Conservation (phyloP, 1,140 invertebrate species). For the Choristoneura fumiferana region DNA sequence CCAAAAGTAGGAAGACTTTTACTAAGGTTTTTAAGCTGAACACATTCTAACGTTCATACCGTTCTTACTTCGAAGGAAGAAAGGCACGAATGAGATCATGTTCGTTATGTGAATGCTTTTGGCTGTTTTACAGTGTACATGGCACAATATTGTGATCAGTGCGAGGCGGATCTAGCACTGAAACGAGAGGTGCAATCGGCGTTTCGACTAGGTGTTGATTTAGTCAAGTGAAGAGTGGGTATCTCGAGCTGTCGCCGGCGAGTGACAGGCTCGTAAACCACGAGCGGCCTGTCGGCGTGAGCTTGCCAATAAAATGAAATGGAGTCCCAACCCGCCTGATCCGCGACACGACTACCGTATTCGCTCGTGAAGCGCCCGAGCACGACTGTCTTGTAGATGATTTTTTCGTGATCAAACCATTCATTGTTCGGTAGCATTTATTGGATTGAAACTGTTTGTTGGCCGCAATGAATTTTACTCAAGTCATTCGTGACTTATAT, state of each 20-base stretch:
- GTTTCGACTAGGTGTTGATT: not conserved
- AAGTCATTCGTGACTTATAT: constrained; percentile 15
- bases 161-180: too few species aligned
- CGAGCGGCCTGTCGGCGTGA: constrained; percentile 1
- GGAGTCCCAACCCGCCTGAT: constrained; percentile 26
- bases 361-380: constrained; percentile 53
- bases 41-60: too few species aligned
- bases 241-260: constrained; percentile 7
- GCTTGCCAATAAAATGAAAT: constrained; percentile 21
- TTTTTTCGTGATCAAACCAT: constrained; percentile 73
- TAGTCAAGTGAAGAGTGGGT: constrained; percentile 3
- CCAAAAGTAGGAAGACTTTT: too few species aligned
- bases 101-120: too few species aligned
- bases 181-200: not conserved
- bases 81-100: too few species aligned
- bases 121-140: too few species aligned
- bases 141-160: too few species aligned
- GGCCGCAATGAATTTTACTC: constrained; percentile 17
- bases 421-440: constrained; percentile 75
- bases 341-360: constrained; percentile 63
- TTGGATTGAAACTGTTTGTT: constrained; percentile 63
- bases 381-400: constrained; percentile 72
- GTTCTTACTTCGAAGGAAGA: too few species aligned
- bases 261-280: constrained; percentile 18
- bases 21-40: too few species aligned